phyloP scores from a whole-genome alignment of 2,113 vertebrate genomes.

The Scolopax mira region DNA sequence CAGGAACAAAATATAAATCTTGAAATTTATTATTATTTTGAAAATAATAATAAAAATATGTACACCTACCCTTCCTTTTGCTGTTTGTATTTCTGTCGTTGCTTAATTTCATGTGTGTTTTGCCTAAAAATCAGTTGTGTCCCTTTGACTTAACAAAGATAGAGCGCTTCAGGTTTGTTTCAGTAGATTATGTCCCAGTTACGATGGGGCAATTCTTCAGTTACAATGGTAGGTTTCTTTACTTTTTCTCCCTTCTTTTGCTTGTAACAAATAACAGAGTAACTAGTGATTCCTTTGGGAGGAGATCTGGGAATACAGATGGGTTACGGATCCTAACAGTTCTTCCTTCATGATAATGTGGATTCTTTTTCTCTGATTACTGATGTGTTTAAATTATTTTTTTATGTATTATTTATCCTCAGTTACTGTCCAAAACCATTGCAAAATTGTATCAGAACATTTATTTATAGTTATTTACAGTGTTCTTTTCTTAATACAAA shows the following conservation, averaged over 20 bases:
- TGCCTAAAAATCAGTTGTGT: not conserved
- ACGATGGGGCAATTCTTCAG: not conserved
- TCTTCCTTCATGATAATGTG: not conserved
- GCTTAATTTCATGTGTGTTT: not conserved
- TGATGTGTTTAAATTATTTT: not conserved
- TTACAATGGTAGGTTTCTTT: not conserved
- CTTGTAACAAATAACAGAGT: not conserved
- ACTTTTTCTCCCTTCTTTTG: not conserved
- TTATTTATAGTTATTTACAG: not conserved
- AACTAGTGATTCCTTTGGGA: not conserved
- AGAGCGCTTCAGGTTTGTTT: not conserved
- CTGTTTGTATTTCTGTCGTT: not conserved
- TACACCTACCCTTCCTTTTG: not conserved
- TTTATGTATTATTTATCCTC: not conserved
- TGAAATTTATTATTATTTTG: not conserved
- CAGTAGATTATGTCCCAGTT: not conserved
- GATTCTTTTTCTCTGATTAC: not conserved
- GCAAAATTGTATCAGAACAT: not conserved
- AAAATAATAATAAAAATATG: not conserved
- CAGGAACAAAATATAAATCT: not conserved
- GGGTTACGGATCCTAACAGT: not conserved
- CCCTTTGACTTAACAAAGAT: not conserved
- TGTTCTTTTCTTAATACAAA: not conserved
- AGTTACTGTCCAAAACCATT: not conserved
- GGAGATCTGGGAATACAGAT: not conserved